A percentile compares a stretch with the other conserved stretches of the same genome.
phyloP scores from a whole-genome alignment of 2,888 invertebrate species.

The Netelia inedita region DNA sequence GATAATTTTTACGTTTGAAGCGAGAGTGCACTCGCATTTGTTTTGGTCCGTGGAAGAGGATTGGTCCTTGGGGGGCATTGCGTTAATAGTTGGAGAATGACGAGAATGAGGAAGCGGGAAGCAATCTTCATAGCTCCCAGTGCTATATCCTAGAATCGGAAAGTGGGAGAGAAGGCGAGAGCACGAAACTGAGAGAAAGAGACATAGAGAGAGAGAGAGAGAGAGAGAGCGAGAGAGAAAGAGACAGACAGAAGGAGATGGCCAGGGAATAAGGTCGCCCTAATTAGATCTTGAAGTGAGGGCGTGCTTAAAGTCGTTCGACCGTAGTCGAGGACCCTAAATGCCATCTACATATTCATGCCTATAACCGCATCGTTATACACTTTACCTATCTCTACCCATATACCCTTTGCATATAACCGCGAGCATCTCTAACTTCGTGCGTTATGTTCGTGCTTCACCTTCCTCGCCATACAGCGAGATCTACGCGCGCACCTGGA shows the following conservation, averaged over 20 bases:
- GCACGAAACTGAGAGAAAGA: constrained; percentile 18
- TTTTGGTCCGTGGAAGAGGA: constrained; percentile 12
- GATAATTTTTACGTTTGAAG: background rate
- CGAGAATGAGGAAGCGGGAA: constrained; percentile 44
- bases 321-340: constrained; percentile 73
- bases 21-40: constrained; percentile 9
- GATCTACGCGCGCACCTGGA: background rate
- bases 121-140: constrained; percentile 45
- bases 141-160: constrained; percentile 35
- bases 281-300: constrained; percentile 71
- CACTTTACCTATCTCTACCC: constrained; percentile 50
- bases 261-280: constrained; percentile 61
- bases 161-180: constrained; percentile 40
- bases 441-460: constrained; percentile 38
- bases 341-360: constrained; percentile 80
- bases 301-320: constrained; percentile 68
- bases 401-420: constrained; percentile 14
- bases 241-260: background rate
- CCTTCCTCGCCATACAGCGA: constrained; percentile 6
- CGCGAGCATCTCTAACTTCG: constrained; percentile 4
- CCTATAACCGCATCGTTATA: constrained; percentile 73
- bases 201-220: constrained; percentile 9
- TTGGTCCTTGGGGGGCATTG: constrained; percentile 8
- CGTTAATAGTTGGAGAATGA: constrained; percentile 30
- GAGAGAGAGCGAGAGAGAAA: constrained; percentile 17